Conservation (phyloP, 2,113 vertebrate genomes). For the Mungos mungo region DNA sequence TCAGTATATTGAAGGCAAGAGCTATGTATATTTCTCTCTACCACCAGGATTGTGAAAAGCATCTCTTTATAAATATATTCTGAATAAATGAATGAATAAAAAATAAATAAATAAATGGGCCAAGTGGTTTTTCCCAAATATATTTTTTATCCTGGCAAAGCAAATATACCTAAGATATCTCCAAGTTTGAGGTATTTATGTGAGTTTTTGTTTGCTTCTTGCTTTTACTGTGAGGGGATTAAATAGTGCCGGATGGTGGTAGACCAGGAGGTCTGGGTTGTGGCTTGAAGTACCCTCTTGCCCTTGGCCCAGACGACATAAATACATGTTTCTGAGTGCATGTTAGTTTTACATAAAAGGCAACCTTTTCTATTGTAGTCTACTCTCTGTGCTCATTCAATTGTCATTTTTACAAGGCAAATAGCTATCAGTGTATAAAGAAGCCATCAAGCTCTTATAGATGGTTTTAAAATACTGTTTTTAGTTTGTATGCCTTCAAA, state of each 20-base stretch:
- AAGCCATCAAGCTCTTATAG: constrained; percentile 57
- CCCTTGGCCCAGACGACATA: constrained; percentile 1
- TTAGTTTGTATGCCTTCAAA: constrained; percentile 77
- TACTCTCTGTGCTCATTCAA: constrained; percentile 3
- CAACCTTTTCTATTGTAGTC: background rate
- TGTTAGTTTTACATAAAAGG: constrained; percentile 28
- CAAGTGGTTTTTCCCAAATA: background rate
- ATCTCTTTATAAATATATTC: background rate
- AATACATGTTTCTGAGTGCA: background rate
- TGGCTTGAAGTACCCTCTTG: background rate
- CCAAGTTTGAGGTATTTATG: background rate
- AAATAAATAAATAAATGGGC: background rate
- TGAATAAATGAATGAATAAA: background rate
- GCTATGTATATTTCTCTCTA: background rate
- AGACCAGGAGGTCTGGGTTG: background rate
- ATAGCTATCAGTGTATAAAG: constrained; percentile 40
- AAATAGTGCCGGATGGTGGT: background rate
- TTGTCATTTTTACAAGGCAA: constrained; percentile 71
- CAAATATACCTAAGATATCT: background rate
- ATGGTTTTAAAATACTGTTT: constrained; percentile 72
- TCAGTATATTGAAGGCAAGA: background rate
- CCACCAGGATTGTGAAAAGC: background rate
- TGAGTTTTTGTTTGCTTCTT: background rate
- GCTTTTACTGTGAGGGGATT: background rate
- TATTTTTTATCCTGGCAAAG: background rate